Evolutionary conservation across 1,140 invertebrate species (phyloP), one percentile per base, ranked within the genome.

Genomic region (Brachionus asplanchnoidis): DNA sequence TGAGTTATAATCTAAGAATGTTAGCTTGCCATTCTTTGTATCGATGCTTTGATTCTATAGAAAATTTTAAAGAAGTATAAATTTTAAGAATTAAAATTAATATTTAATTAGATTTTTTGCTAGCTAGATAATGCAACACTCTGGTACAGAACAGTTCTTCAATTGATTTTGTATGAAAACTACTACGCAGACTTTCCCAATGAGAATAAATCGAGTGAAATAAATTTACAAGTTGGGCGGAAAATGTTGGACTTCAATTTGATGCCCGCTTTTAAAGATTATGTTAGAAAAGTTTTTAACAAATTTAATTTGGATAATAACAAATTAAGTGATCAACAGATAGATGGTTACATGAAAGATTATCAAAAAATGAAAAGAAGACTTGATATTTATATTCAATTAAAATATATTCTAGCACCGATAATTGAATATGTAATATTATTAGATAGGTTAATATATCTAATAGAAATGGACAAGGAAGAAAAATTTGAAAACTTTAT

Each of bases 1-100:
- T 95, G n/a, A 93, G 94, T 0, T 92, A 93, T 84, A 95, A 94
- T 88, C 93, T 93, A 5, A 91, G 94, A 85, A 95, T 95, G 94
- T 88, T 95, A 50, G 93, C 94, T 6, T 92, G 94, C 8, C 94
- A 95, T 87, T 93, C 94, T 0, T 88, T 94, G 5, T 92, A 94
- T 77, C 90, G 94, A 85, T 92, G 79, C 4, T 23, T 91, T n/a
- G 85, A 89, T 53, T 88, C 90, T 56, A 90, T 90, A 85, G 89
- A 93, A 86, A 87, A 60, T 68, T 82, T 65, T 65, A 68, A 82
- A 23, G 79, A 82, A 36, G 53, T 77, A 68, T 40, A 3, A 60
- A 60, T 23, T 65, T 65, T 65, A 3, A n/a, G 0, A 65, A 65
- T 42, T 9, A 17, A 73, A 73, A 36, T 36, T 40, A 32, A n/a